Percentiles rank a stretch among this genome's conserved stretches.
Conservation (phyloP, 2,888 invertebrate species). For the Mechanitis messenoides region DNA sequence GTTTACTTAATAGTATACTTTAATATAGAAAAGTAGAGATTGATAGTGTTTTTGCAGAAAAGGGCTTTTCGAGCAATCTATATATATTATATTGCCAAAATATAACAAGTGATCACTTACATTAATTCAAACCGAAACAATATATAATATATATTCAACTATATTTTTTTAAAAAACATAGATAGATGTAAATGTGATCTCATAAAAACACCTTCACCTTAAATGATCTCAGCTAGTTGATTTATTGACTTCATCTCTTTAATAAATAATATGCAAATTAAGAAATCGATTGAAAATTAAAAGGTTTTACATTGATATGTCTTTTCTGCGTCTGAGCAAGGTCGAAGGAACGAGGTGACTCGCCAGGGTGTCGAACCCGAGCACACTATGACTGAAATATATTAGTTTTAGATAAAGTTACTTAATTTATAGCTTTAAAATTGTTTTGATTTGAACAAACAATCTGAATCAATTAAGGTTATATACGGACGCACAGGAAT, state of each 20-base stretch:
- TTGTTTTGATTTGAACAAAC: constrained; percentile 13
- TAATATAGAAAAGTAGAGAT: too few relatives aligned
- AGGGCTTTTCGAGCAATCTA: too few relatives aligned
- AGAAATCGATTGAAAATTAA: constrained; percentile 1
- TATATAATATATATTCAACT: background rate
- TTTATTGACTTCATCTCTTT: background rate
- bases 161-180: background rate
- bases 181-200: background rate
- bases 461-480: constrained; percentile 20
- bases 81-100: too few relatives aligned
- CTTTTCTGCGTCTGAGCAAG: background rate
- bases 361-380: constrained; percentile 13
- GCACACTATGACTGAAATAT: constrained; percentile 10
- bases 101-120: too few relatives aligned
- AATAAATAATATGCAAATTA: constrained; percentile 5
- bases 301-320: constrained; percentile 1
- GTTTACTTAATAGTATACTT: too few relatives aligned
- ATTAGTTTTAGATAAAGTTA: constrained; percentile 19
- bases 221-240: background rate
- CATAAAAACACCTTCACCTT: background rate
- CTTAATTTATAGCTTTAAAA: constrained; percentile 22
- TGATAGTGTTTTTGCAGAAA: too few relatives aligned
- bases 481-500: constrained; percentile 11
- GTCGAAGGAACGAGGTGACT: constrained; percentile 10
- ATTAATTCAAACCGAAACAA: too few relatives aligned